A percentile compares a stretch with the other conserved stretches of the same genome.
Conservation (phyloP, 2,113 vertebrate genomes). For the Pseudopodoces humilis region DNA sequence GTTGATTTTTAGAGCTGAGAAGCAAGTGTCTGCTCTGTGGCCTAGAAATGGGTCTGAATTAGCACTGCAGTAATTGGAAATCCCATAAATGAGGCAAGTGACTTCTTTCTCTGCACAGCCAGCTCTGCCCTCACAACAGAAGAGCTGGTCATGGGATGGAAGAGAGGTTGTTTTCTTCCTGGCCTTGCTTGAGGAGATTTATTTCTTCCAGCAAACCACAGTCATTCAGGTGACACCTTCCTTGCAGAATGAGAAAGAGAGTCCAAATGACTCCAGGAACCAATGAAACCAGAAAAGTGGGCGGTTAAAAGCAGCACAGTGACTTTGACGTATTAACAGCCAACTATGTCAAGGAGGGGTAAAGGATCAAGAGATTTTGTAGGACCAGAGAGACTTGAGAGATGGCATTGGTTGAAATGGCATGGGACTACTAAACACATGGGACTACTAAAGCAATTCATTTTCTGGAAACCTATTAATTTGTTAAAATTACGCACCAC, state of each 20-base stretch:
- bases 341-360: neutral
- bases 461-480: neutral
- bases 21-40: neutral
- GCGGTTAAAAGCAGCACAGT: neutral
- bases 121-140: neutral
- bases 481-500: neutral
- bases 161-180: neutral
- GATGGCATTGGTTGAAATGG: neutral
- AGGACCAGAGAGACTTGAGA: neutral
- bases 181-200: neutral
- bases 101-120: neutral
- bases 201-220: neutral
- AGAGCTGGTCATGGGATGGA: neutral
- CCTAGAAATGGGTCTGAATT: neutral
- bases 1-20: neutral
- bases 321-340: neutral
- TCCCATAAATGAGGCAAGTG: neutral
- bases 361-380: neutral
- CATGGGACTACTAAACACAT: neutral
- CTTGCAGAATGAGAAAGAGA: neutral
- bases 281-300: neutral
- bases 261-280: neutral
- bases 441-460: neutral
- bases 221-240: neutral
- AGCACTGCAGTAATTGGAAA: neutral